phyloP scores from a whole-genome alignment of 2,113 vertebrate genomes.

The Vulpes ferrilata region DNA sequence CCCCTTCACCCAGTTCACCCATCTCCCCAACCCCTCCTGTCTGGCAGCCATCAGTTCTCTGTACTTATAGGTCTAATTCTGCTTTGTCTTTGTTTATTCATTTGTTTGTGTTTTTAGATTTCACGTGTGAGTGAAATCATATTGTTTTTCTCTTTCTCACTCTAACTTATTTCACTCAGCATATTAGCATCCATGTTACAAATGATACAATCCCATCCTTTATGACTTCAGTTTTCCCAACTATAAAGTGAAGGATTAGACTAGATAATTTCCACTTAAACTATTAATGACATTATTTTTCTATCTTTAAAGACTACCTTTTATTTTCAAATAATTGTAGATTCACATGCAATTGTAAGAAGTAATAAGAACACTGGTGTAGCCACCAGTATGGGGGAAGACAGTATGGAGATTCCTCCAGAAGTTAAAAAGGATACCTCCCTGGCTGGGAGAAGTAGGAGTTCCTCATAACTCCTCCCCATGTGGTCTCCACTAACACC shows the following conservation, averaged over 20 bases:
- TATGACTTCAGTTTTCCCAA: constrained; percentile 38
- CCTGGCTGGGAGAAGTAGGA: not conserved
- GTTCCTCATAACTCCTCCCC: not conserved
- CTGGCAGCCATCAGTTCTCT: not conserved
- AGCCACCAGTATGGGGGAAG: not conserved
- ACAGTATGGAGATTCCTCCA: not conserved
- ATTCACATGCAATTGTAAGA: not conserved
- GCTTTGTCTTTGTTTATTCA: not conserved
- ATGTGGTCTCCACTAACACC: not conserved
- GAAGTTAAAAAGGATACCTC: not conserved
- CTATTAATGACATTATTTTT: constrained; percentile 47
- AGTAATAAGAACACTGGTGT: not conserved
- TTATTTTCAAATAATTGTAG: constrained; percentile 37
- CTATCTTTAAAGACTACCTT: constrained; percentile 22
- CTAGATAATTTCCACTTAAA: constrained; percentile 19
- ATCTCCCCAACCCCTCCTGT: not conserved
- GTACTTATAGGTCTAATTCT: not conserved
- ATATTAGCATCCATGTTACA: not conserved
- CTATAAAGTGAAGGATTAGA: not conserved
- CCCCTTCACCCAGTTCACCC: not conserved
- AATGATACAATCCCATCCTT: not conserved
- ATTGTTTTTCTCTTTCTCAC: not conserved
- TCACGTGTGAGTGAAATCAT: not conserved
- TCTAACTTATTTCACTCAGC: not conserved
- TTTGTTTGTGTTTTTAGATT: not conserved